phyloP scores from a whole-genome alignment of 2,797 vertebrate species.

The Yasuhikotakia modesta region DNA sequence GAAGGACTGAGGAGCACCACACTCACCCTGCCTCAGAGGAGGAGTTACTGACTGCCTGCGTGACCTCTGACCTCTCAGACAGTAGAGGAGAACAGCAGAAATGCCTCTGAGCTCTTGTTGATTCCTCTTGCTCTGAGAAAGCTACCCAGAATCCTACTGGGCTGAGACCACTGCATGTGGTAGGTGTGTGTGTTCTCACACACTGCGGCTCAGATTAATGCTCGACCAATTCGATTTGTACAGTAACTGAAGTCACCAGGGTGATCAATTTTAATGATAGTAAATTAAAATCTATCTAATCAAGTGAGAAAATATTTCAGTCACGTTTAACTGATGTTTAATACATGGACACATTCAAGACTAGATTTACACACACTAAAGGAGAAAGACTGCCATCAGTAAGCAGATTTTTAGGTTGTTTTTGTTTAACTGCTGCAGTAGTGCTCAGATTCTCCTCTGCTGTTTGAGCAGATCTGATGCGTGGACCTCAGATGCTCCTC shows the following conservation, averaged over 20 bases:
- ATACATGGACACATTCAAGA: no score
- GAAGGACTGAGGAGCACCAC: no score
- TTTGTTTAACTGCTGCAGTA: no score
- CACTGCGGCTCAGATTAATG: not conserved
- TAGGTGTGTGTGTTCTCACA: slow-evolving; percentile 14
- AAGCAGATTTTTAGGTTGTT: no score
- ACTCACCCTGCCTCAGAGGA: slow-evolving; percentile 34
- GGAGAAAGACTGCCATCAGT: no score
- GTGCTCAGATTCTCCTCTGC: no score
- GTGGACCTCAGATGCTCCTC: no score
- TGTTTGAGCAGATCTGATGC: no score
- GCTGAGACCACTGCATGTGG: slow-evolving; percentile 1
- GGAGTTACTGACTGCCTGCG: slow-evolving; percentile 43
- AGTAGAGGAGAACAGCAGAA: slow-evolving; percentile 8
- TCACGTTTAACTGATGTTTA: no score
- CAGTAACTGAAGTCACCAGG: not conserved
- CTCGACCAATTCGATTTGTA: not conserved
- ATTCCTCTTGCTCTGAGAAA: not conserved
- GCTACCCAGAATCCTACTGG: slow-evolving; percentile 29
- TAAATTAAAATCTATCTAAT: no score
- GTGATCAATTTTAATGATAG: not conserved
- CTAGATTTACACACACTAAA: no score
- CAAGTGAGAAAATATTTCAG: no score
- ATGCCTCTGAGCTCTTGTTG: not conserved
- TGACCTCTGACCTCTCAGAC: slow-evolving; percentile 35